Evolutionary conservation across 2,888 invertebrate genomes (phyloP).

Genomic region (Pammene fasciana): DNA sequence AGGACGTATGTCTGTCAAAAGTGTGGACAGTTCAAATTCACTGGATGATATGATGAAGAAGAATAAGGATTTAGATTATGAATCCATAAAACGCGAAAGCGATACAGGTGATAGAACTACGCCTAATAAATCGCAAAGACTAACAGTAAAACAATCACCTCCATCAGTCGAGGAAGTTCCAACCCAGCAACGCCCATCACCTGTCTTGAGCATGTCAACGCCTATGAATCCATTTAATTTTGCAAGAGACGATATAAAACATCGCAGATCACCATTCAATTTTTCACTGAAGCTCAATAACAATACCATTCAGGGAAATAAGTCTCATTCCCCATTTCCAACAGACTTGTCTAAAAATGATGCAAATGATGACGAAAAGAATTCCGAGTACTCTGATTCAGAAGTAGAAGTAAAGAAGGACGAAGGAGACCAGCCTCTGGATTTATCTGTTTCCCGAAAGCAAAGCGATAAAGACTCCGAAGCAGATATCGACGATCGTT

Average conservation of each 20-base stretch:
- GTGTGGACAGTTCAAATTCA: slow-evolving; percentile 74
- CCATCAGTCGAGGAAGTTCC: slow-evolving; percentile 86
- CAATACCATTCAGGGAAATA: slow-evolving; percentile 59
- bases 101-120: slow-evolving; percentile 78
- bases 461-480: slow-evolving; percentile 74
- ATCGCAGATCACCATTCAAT: slow-evolving; percentile 69
- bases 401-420: slow-evolving; percentile 73
- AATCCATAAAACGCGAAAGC: slow-evolving; percentile 60
- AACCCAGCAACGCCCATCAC: slow-evolving; percentile 85
- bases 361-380: slow-evolving; percentile 61
- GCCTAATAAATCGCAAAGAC: slow-evolving; percentile 78
- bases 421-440: slow-evolving; percentile 87
- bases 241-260: slow-evolving; percentile 65
- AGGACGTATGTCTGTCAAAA: slow-evolving; percentile 74
- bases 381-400: slow-evolving; percentile 66
- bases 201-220: slow-evolving; percentile 83
- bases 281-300: slow-evolving; percentile 67
- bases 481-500: slow-evolving; percentile 69
- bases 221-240: slow-evolving; percentile 67
- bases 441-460: slow-evolving; percentile 86
- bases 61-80: slow-evolving; percentile 65
- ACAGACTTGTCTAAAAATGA: slow-evolving; percentile 71
- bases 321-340: slow-evolving; percentile 62
- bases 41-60: slow-evolving; percentile 70
- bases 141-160: slow-evolving; percentile 85